A percentile compares a stretch with the other conserved stretches of the same genome.
phyloP scores from a whole-genome alignment of 2,888 invertebrate species.

The Malacosoma neustria region DNA sequence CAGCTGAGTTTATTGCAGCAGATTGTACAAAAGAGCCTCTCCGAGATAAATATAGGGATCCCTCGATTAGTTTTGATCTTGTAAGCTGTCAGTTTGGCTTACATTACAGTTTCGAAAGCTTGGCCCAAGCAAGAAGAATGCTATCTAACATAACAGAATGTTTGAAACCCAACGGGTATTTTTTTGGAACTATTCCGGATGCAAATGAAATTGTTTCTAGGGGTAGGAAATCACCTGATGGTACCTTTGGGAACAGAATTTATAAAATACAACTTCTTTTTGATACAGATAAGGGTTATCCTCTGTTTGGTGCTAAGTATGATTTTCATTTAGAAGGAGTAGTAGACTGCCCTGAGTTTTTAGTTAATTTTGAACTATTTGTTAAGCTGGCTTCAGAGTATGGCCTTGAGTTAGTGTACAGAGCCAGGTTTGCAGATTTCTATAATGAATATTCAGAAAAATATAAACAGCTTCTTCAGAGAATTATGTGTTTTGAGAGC shows the following conservation, averaged over 20 bases:
- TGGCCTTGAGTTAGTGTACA: slow-evolving; percentile 80
- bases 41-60: slow-evolving; percentile 85
- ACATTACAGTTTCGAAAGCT: slow-evolving; percentile 96
- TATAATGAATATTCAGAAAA: slow-evolving; percentile 76
- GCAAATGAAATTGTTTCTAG: slow-evolving; percentile 92
- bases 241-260: slow-evolving; percentile 85
- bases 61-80: slow-evolving; percentile 87
- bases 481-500: slow-evolving; percentile 87
- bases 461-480: slow-evolving; percentile 76
- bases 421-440: slow-evolving; percentile 86
- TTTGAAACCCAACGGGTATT: slow-evolving; percentile 92
- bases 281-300: slow-evolving; percentile 77
- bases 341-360: slow-evolving; percentile 98
- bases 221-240: slow-evolving; percentile 70
- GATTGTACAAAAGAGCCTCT: slow-evolving; percentile 92
- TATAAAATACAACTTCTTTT: slow-evolving; percentile 83
- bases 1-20: slow-evolving; percentile 92
- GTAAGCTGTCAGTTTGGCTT: slow-evolving; percentile 99
- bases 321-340: slow-evolving; percentile 96
- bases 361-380: slow-evolving; percentile 93
- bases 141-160: slow-evolving; percentile 93
- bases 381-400: slow-evolving; percentile 82
- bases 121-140: slow-evolving; percentile 93
- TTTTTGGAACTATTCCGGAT: slow-evolving; percentile 97
- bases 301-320: slow-evolving; percentile 96